phyloP scores from a whole-genome alignment of 2,888 invertebrate species.

The Oscheius sp. region DNA sequence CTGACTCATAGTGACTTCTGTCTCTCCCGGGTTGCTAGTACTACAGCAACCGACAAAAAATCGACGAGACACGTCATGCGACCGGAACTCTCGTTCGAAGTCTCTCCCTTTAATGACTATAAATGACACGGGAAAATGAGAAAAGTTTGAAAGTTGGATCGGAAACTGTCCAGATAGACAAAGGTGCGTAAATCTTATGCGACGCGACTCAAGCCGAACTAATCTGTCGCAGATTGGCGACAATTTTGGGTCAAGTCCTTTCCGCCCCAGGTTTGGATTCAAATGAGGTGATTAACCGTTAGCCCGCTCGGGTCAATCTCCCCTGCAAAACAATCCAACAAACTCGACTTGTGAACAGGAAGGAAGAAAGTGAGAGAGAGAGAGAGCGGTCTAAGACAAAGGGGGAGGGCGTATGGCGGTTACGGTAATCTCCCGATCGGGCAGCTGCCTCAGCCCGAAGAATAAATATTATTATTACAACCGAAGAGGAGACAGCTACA shows the following conservation, averaged over 20 bases:
- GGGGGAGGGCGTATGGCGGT: constrained; percentile 4
- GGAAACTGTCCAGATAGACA: background rate
- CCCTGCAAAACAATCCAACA: too few species aligned
- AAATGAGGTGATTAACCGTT: constrained; percentile 17
- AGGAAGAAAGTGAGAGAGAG: background rate
- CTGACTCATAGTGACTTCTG: background rate
- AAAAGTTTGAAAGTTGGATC: background rate
- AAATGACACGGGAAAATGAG: too few species aligned
- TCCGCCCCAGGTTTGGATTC: background rate
- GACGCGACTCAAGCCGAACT: constrained; percentile 16
- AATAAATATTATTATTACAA: constrained; percentile 28
- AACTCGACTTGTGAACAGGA: too few species aligned
- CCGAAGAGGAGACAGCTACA: background rate
- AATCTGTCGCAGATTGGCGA: constrained; percentile 29
- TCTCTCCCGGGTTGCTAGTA: background rate
- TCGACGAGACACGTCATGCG: background rate
- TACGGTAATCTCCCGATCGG: constrained; percentile 11
- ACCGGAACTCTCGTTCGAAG: too few species aligned
- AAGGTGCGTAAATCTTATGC: constrained; percentile 22
- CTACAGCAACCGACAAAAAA: background rate
- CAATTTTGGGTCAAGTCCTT: constrained; percentile 28
- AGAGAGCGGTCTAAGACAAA: background rate
- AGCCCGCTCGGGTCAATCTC: too few species aligned
- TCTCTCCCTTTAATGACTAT: too few species aligned
- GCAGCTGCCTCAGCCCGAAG: background rate